phyloP scores from a whole-genome alignment of 2,113 vertebrate genomes.

The Sinocyclocheilus anophthalmus region DNA sequence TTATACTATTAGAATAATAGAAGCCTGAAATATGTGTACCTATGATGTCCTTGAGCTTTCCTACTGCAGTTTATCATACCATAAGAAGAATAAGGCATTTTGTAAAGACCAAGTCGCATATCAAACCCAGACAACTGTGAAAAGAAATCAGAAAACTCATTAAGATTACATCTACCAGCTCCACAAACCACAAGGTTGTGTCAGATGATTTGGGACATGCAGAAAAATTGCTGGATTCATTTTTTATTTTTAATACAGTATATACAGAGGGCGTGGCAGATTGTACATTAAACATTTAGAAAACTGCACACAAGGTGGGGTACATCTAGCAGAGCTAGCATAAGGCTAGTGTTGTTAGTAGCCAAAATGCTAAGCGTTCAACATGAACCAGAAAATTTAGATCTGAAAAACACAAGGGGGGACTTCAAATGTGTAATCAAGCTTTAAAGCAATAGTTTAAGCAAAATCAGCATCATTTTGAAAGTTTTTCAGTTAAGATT shows the following conservation, averaged over 20 bases:
- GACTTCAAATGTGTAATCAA: neutral
- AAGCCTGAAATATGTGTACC: neutral
- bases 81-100: constrained; percentile 60
- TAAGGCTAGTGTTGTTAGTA: neutral
- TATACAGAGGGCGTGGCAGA: constrained; percentile 68
- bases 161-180: constrained; percentile 57
- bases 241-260: constrained; percentile 59
- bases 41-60: constrained; percentile 54
- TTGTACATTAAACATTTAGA: constrained; percentile 62
- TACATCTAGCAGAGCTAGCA: neutral
- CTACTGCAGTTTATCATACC: constrained; percentile 68
- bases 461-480: neutral
- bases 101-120: constrained; percentile 62
- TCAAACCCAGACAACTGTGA: neutral
- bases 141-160: constrained; percentile 24
- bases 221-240: constrained; percentile 57
- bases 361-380: neutral
- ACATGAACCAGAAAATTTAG: neutral
- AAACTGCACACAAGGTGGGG: constrained; percentile 24
- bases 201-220: constrained; percentile 71
- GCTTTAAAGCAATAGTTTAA: constrained; percentile 1
- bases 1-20: neutral
- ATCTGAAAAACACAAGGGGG: constrained; percentile 1
- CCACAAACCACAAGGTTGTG: constrained; percentile 57
- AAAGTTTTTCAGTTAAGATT: constrained; percentile 58